Conservation (phyloP, 2,113 vertebrate genomes). For the Raja brachyura region DNA sequence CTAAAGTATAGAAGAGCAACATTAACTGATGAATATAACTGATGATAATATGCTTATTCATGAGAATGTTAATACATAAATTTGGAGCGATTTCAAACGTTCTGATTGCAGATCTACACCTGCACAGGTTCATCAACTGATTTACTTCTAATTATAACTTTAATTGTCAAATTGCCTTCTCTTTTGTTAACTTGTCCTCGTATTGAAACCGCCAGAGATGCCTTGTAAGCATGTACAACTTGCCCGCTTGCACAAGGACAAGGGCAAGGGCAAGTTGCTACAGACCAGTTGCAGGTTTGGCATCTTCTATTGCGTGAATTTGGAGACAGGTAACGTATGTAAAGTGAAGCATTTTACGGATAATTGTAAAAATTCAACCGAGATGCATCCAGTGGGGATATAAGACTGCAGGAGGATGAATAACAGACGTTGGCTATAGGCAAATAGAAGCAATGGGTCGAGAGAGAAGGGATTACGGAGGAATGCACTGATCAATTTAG, state of each 20-base stretch:
- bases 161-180: constrained; percentile 4
- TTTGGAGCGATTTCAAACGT: neutral
- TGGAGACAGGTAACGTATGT: neutral
- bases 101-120: neutral
- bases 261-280: neutral
- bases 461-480: neutral
- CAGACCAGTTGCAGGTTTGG: neutral
- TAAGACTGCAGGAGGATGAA: constrained; percentile 5
- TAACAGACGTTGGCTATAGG: neutral
- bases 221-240: neutral
- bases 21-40: neutral
- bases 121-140: neutral
- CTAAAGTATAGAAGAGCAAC: neutral
- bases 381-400: neutral
- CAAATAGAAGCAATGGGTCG: neutral
- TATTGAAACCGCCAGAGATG: neutral
- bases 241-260: neutral
- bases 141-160: neutral
- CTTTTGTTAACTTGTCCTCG: neutral
- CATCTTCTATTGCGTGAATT: neutral
- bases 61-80: neutral
- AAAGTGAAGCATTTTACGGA: neutral
- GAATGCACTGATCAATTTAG: neutral
- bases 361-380: neutral
- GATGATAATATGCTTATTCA: neutral